These are phyloP conservation scores for Clepsis dumicolana DNA, from an alignment of 2,888 invertebrate species.

Conservation along the genomic window DNA sequence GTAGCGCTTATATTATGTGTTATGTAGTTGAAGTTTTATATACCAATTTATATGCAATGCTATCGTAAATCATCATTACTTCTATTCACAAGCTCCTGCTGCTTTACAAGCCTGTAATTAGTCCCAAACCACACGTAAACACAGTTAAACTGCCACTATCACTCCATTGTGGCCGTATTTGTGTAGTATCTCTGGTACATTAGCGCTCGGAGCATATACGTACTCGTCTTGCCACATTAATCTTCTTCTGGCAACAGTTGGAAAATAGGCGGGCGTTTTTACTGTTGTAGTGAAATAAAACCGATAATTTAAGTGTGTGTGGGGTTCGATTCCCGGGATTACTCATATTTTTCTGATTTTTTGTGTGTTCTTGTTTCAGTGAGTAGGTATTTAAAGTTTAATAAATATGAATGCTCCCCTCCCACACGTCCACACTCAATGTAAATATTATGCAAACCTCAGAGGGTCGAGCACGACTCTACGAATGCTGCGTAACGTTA, in stretches of 20 bases:
- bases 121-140: background rate
- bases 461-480: too few species aligned
- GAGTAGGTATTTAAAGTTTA: too few species aligned
- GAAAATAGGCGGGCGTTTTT: background rate
- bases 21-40: background rate
- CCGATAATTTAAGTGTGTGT: background rate
- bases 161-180: slow-evolving; percentile 14
- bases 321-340: background rate
- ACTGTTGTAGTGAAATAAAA: too few species aligned
- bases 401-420: too few species aligned
- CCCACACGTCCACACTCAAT: too few species aligned
- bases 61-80: background rate
- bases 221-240: slow-evolving; percentile 18
- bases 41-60: background rate
- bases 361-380: too few species aligned
- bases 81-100: background rate
- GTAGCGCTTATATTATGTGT: background rate
- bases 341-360: background rate
- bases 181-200: slow-evolving; percentile 18
- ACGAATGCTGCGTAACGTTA: too few species aligned
- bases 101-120: background rate
- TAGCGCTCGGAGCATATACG: slow-evolving; percentile 18
- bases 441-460: too few species aligned
- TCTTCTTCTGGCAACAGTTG: background rate
- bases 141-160: background rate